Base-by-base conservation (phyloP, 2,888 invertebrate species). In the Cordilura impudica region DNA sequence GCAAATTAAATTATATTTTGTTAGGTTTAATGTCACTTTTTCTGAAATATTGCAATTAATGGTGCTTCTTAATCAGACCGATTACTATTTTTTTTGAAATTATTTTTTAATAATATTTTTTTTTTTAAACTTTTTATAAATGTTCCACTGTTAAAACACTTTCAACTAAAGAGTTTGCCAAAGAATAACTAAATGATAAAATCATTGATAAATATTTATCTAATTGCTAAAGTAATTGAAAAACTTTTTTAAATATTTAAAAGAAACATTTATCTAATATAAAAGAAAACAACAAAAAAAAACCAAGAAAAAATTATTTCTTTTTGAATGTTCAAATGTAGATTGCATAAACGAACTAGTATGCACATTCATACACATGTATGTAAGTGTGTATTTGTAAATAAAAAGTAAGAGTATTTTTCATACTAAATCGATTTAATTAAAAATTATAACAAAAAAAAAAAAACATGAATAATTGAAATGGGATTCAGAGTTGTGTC, bases 171-270 rank as follows among this genome's bases (percentile, higher is more conserved):
- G 35, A 39, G 35, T 39, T 39, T 39, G 35, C 35, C 21, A 49
- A 21, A 10, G 49, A 49, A 21, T 35, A 63, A 61, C 39, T 16
- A 58, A 60, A 26, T 60, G 51, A 70, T 70, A 51, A 61, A 51
- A 70, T 70, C 60, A 49, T 49, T 60, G 60, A 51, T 60, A 70
- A 70, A 70, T 70, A 70, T 70, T 70, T 70, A 19, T 51, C 29
- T 70, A 70, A 70, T 70, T 70, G 70, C 43, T 47, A 39, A 26
- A 16, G 26, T 60, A 70, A 70, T 70, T 60, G 70, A 70, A 70
- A 70, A 70, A 70, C 60, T 70, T 61, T 70, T 6, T 26, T 10
- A 51, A 61, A 39, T 54, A n/a, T 31, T 60, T 10, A 31, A 18
- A 49, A 16, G 6, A 6, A n/a, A 49, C 4, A n/a, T 19, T 4